Percentiles rank a stretch among this genome's conserved stretches.
These are phyloP conservation scores for Hippopotamus amphibius DNA, from an alignment of 2,113 vertebrate genomes.

Conservation along the genomic window DNA sequence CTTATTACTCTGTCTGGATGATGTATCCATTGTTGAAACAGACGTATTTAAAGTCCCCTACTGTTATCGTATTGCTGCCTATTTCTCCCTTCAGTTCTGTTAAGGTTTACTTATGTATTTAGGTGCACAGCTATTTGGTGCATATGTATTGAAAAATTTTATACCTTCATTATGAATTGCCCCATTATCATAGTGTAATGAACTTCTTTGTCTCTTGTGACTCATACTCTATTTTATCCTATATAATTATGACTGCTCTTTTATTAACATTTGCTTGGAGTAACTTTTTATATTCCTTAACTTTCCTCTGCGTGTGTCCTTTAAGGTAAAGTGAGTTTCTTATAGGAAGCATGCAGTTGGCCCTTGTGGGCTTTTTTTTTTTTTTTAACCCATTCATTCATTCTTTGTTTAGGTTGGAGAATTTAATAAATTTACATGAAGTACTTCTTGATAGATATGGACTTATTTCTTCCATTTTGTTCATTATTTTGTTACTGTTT, in stretches of 20 bases:
- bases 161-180: background rate
- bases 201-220: background rate
- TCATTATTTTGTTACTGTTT: background rate
- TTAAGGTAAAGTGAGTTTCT: background rate
- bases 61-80: background rate
- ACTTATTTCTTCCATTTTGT: background rate
- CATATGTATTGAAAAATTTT: background rate
- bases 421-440: background rate
- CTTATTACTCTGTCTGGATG: background rate
- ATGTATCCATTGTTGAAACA: background rate
- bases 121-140: background rate
- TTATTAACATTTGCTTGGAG: background rate
- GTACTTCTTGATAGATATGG: background rate
- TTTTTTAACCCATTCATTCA: background rate
- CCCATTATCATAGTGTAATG: background rate
- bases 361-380: background rate
- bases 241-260: background rate
- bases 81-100: background rate
- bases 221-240: background rate
- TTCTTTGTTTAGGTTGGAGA: background rate
- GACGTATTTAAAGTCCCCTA: background rate
- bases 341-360: background rate
- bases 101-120: background rate
- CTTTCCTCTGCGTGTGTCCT: background rate
- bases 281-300: background rate